These are phyloP conservation scores for Podiceps cristatus DNA, from an alignment of 2,113 vertebrate species.

Conservation along the genomic window DNA sequence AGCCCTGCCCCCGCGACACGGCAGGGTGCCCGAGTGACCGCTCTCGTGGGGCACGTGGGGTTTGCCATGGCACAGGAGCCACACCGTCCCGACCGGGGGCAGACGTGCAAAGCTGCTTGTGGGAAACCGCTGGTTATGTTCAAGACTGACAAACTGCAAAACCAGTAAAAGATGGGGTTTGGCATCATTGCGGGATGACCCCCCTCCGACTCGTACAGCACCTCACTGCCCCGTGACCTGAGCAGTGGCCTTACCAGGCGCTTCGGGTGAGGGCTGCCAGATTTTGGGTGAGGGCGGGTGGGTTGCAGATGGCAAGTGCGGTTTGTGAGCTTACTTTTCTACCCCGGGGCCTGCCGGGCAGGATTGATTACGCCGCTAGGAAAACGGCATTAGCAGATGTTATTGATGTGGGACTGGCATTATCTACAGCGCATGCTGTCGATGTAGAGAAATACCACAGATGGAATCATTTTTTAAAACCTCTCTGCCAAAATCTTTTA, in stretches of 20 bases:
- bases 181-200: background rate
- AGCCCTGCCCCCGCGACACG: rapidly evolving
- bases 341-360: background rate
- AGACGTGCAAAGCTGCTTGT: background rate
- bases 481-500: background rate
- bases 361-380: constrained; percentile 42
- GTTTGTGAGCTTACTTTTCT: constrained; percentile 14
- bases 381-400: constrained; percentile 48
- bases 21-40: background rate
- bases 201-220: rapidly evolving
- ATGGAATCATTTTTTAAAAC: constrained; percentile 20
- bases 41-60: rapidly evolving
- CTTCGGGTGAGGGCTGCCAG: background rate
- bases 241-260: rapidly evolving
- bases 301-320: constrained; percentile 1
- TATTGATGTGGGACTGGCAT: constrained; percentile 42
- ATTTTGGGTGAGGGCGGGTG: background rate
- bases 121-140: background rate
- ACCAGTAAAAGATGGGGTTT: background rate
- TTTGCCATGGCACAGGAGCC: background rate
- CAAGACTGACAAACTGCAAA: background rate
- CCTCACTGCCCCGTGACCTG: rapidly evolving
- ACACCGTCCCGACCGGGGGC: background rate
- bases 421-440: background rate
- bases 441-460: background rate